These are phyloP conservation scores for Neodiprion fabricii DNA, from an alignment of 1,140 invertebrate genomes.

Conservation along the genomic window DNA sequence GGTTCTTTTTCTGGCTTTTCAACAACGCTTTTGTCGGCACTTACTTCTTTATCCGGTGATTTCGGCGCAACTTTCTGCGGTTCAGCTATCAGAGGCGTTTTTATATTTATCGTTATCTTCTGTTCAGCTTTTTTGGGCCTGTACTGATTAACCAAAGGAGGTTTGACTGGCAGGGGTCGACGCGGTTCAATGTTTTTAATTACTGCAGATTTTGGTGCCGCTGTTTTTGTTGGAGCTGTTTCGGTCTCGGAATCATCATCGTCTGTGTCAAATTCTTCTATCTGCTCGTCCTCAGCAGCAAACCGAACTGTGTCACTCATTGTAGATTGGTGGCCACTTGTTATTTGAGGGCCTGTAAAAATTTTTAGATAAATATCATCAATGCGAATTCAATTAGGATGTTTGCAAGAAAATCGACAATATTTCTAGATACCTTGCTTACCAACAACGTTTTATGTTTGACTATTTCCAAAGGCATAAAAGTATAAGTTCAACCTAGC, in stretches of 20 bases:
- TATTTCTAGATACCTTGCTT: no score
- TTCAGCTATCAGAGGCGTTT: not conserved
- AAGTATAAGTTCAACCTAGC: no score
- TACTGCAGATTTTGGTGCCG: not conserved
- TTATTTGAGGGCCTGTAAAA: not conserved
- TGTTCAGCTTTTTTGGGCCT: not conserved
- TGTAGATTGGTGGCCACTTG: not conserved
- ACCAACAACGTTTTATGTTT: no score
- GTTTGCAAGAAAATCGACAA: no score
- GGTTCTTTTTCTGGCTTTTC: slow-evolving; percentile 24
- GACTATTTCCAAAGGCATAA: no score
- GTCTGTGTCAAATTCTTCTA: slow-evolving; percentile 48
- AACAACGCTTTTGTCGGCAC: not conserved
- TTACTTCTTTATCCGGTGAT: not conserved
- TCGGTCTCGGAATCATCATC: slow-evolving; percentile 28
- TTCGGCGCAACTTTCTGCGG: not conserved
- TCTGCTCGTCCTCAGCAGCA: slow-evolving; percentile 27
- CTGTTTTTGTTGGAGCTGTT: not conserved
- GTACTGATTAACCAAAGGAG: not conserved
- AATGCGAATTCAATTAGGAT: no score
- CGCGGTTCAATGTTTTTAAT: not conserved
- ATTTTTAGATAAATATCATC: no score
- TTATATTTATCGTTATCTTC: slow-evolving; percentile 8
- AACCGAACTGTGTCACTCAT: not conserved
- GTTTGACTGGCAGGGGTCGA: not conserved